Evolutionary conservation across 2,888 invertebrate genomes (phyloP).

Genomic region (Parnassius smintheus): DNA sequence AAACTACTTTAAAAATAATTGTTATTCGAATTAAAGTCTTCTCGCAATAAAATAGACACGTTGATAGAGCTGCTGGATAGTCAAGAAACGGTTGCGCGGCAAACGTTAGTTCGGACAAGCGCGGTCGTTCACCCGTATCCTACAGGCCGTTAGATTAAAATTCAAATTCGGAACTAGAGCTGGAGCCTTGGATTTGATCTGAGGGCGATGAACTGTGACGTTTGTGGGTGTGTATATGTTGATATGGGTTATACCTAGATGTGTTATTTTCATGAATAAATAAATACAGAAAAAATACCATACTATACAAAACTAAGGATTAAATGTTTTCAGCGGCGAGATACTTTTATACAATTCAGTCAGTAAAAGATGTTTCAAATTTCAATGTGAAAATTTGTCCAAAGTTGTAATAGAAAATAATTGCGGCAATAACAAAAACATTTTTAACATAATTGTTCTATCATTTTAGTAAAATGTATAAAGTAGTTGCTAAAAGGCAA

Average conservation of each 20-base stretch:
- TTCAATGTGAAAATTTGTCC: no score
- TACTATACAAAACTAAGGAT: no score
- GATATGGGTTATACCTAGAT: slow-evolving; percentile 2
- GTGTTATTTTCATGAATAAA: background rate
- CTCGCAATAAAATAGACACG: slow-evolving; percentile 41
- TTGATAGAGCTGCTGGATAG: slow-evolving; percentile 35
- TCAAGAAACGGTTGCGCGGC: slow-evolving; percentile 44
- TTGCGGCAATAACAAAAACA: no score
- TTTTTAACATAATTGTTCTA: no score
- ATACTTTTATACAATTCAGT: no score
- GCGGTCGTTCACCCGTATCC: slow-evolving; percentile 65
- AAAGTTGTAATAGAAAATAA: no score
- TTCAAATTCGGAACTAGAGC: slow-evolving; percentile 66
- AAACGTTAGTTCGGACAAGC: slow-evolving; percentile 58
- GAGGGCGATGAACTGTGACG: slow-evolving; percentile 40
- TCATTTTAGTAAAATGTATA: no score
- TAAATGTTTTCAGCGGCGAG: no score
- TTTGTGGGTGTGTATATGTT: slow-evolving; percentile 38
- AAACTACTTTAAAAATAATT: slow-evolving; percentile 29
- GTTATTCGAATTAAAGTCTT: slow-evolving; percentile 42
- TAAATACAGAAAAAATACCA: no score
- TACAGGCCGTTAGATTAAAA: slow-evolving; percentile 69
- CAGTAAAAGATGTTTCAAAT: no score
- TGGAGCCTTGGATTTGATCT: slow-evolving; percentile 49
- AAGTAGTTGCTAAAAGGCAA: no score